Evolutionary conservation across 2,113 vertebrate species (phyloP), one percentile per base, ranked within the genome.

Genomic region (Poeciliopsis turrubarensis): DNA sequence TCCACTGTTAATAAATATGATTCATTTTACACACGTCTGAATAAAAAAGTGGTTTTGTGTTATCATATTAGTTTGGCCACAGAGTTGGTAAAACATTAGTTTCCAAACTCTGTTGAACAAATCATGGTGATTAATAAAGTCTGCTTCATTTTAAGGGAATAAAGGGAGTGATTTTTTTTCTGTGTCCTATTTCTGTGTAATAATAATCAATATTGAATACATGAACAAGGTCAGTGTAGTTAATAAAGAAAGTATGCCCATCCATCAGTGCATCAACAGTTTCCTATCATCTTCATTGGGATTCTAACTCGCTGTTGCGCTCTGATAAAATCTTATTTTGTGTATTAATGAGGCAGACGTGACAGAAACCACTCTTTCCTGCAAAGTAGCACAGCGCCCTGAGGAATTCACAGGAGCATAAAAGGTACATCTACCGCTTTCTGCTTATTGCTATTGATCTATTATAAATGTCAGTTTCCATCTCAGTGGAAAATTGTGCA

Each of bases 381-480:
- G 72, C 68, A 0, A 88, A 81, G 31, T 88, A 83, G 88, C 78
- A 90, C 89, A 90, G 77, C 0, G 63, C 88, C 73, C 82, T 1
- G 57, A 76, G 88, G 86, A 92, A 80, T 89, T 83, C 76, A 80
- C 76, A 82, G 78, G 72, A 84, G 80, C 75, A 84, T 83, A 80
- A 89, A 80, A 86, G 78, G 82, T 88, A 81, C 88, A 86, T 80
- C 87, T 77, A 69, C 88, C 80, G 75, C 80, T 84, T 71, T 83
- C 87, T 88, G 62, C 73, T 87, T 75, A 64, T 57, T 73, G 32
- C 79, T 68, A 84, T 81, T 90, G 87, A 91, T 90, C 80, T 84
- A 89, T 90, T 89, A 88, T 89, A 77, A 81, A 91, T 89, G 77
- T 62, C 70, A 72, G 26, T 64, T 86, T 87, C 76, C 41, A 64